These are phyloP conservation scores for Aurelia sp. DNA, from an alignment of 30 jellyfish, hydroid and myxozoan genomes.

Conservation along the genomic window DNA sequence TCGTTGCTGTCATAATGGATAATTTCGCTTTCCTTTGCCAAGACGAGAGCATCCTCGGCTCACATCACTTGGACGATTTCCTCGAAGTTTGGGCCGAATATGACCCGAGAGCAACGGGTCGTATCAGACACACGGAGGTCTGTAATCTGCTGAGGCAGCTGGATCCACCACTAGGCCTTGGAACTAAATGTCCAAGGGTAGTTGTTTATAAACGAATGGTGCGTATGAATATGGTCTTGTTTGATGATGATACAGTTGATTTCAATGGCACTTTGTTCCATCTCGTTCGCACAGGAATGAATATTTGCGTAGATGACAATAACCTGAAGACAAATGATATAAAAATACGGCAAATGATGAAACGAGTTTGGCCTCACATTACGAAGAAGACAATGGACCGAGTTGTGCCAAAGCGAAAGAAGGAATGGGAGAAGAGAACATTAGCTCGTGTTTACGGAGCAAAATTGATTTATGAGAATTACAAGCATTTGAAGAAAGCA, in stretches of 20 bases:
- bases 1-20: conserved; percentile 74
- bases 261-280: conserved; percentile 83
- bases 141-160: conserved; percentile 61
- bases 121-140: conserved; percentile 68
- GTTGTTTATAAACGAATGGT: conserved; percentile 76
- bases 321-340: conserved; percentile 78
- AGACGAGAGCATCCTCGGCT: conserved; percentile 66
- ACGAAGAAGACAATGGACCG: conserved; percentile 86
- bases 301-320: conserved; percentile 75
- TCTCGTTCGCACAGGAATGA: conserved; percentile 89
- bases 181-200: conserved; percentile 68
- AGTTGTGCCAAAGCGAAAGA: conserved; percentile 80
- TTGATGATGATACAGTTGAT: conserved; percentile 78
- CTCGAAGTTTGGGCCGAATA: conserved; percentile 62
- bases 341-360: conserved; percentile 76
- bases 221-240: conserved; percentile 84
- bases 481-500: conserved; percentile 63
- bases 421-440: conserved; percentile 66
- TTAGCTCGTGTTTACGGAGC: conserved; percentile 76
- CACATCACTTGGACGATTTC: conserved; percentile 66
- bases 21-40: conserved; percentile 70
- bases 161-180: conserved; percentile 72
- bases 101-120: conserved; percentile 78
- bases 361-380: conserved; percentile 70
- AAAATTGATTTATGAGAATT: conserved; percentile 77